A percentile compares a stretch with the other conserved stretches of the same genome.
Evolutionary conservation across 2,113 vertebrate genomes (phyloP).

Genomic region (Numida meleagris): DNA sequence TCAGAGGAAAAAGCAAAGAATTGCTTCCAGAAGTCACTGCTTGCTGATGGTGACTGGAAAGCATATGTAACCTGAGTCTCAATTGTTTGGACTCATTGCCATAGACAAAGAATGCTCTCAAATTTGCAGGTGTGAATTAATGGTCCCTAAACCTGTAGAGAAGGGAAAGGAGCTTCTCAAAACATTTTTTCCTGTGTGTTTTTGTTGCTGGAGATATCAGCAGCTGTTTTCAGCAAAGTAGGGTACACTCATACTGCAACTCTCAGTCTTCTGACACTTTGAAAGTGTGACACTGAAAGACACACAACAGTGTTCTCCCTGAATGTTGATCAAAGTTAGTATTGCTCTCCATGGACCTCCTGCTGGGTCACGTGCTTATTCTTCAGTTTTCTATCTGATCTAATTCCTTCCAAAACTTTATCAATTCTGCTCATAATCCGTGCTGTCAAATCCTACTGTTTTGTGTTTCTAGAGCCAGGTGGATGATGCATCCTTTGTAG

Average conservation of each 20-base stretch:
- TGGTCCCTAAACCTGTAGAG: background rate
- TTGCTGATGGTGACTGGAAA: background rate
- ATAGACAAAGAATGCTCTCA: background rate
- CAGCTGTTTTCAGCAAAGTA: background rate
- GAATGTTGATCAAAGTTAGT: background rate
- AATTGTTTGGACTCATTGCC: background rate
- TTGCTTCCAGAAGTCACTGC: background rate
- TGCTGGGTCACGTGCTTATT: background rate
- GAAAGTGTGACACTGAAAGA: background rate
- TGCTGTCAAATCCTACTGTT: background rate
- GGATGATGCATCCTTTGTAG: background rate
- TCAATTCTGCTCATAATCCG: background rate
- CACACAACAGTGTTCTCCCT: background rate
- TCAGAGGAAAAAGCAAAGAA: background rate
- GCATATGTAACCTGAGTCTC: fast-evolving
- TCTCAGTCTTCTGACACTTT: background rate
- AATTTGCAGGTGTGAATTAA: background rate
- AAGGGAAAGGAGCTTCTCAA: background rate
- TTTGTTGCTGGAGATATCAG: background rate
- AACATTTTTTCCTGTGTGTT: background rate
- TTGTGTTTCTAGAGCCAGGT: background rate
- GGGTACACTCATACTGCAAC: background rate
- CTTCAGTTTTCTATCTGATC: background rate
- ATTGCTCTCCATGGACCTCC: background rate
- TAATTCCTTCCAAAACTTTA: background rate